These are phyloP conservation scores for Ameiurus melas DNA, from an alignment of 2,113 vertebrate species.

Conservation along the genomic window DNA sequence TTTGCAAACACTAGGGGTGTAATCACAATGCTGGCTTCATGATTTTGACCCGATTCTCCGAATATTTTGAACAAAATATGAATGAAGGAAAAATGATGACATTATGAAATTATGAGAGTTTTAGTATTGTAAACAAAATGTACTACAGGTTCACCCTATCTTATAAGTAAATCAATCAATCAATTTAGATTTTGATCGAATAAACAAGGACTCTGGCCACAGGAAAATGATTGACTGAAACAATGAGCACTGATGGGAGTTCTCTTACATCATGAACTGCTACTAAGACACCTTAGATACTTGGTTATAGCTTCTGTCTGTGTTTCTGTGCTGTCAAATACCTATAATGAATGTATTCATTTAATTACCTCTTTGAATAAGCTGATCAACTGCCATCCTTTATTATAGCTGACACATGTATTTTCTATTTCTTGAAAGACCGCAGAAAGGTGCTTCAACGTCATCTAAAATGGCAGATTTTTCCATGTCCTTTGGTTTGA, in stretches of 20 bases:
- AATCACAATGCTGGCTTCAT: neutral
- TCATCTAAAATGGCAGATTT: neutral
- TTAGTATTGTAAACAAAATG: neutral
- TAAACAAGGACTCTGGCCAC: neutral
- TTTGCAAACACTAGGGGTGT: neutral
- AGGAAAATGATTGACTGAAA: neutral
- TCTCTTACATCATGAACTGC: too few relatives aligned
- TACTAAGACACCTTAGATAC: too few relatives aligned
- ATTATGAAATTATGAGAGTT: neutral
- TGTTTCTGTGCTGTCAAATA: too few relatives aligned
- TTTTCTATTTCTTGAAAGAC: too few relatives aligned
- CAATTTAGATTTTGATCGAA: neutral
- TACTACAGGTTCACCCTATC: neutral
- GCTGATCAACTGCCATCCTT: too few relatives aligned
- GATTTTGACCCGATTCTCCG: neutral
- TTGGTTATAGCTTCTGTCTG: too few relatives aligned
- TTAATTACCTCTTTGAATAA: too few relatives aligned
- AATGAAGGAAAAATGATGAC: neutral
- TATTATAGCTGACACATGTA: too few relatives aligned
- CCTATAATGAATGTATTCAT: too few relatives aligned
- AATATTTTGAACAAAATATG: neutral
- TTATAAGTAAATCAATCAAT: neutral
- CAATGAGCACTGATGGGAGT: neutral
- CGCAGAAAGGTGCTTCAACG: neutral
- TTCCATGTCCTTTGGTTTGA: neutral